Base-by-base conservation (phyloP, 1,140 invertebrate species). In the Drosophila ambigua region DNA sequence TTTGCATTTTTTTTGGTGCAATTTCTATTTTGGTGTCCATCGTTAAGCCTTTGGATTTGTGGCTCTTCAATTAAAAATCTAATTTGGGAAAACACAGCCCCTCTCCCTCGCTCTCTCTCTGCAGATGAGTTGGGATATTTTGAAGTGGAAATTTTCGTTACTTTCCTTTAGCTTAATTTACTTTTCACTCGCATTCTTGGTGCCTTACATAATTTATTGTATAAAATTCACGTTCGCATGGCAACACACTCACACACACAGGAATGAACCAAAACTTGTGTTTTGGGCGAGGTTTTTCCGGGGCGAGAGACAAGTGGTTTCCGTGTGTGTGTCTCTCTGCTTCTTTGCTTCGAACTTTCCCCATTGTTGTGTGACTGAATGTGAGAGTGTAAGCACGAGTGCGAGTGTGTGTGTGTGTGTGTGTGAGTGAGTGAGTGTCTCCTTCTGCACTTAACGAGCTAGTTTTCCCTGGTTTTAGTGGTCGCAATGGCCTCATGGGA, bases 361-460 rank as follows among this genome's bases (percentile, higher is more conserved):
- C 26, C 31, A 58, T 59, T 59, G 24, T 35, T 62, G 24, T 65
- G 16, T 11, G 35, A 39, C 35, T 39, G 35, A 39, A 39, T 39
- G 35, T 41, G 16, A 54, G 55, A 60, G 50, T 48, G 31, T 26
- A 49, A 58, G 24, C 23, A 52, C 66, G 13, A 54, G 55, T 54
- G 50, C 43, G 31, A 43, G 31, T 15, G 54, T 63, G 24, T 44
- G 57, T 66, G 7, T 49, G 23, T 49, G 16, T 50, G 44, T 31
- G 39, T 46, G 16, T 55, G 55, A 51, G 51, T 48, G 35, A 52
- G 26, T 28, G 50, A 63, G 20, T 39, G 57, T 67, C 49, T 68
- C 28, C 74, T 61, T 77, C 58, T 77, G 71, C 64, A 77, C 74
- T 74, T 77, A 77, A 74, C 74, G 74, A 74, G 71, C 64, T 68